These are phyloP conservation scores for Tenualosa ilisha DNA, from an alignment of 2,797 vertebrate genomes.

Conservation along the genomic window DNA sequence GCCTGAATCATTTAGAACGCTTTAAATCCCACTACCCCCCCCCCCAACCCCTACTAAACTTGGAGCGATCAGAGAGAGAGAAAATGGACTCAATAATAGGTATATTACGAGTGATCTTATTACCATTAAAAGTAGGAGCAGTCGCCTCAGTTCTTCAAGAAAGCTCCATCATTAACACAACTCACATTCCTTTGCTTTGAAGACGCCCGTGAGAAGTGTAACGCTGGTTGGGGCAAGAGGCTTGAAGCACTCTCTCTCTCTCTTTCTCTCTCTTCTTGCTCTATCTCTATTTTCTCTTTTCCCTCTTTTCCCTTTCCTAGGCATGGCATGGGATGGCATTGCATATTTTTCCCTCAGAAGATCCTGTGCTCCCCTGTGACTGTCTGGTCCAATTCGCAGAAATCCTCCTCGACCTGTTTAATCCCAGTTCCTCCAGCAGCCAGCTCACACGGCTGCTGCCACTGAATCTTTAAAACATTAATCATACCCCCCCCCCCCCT, in stretches of 20 bases:
- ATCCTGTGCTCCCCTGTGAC: slow-evolving; percentile 60
- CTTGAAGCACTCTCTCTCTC: slow-evolving; percentile 38
- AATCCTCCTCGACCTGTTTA: slow-evolving; percentile 46
- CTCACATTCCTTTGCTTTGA: slow-evolving; percentile 57
- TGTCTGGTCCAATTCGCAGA: slow-evolving; percentile 65
- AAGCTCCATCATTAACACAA: slow-evolving; percentile 65
- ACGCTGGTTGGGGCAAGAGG: slow-evolving; percentile 52
- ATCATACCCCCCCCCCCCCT: slow-evolving; percentile 28
- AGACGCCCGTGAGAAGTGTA: slow-evolving; percentile 53
- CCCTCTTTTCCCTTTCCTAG: slow-evolving; percentile 41
- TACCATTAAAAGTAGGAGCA: slow-evolving; percentile 42
- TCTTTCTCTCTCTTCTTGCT: background rate
- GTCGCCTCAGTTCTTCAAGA: slow-evolving; percentile 51
- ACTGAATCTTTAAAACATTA: slow-evolving; percentile 44
- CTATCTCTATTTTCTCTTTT: background rate
- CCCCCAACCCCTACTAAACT: background rate
- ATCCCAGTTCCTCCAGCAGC: slow-evolving; percentile 34
- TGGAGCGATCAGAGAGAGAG: slow-evolving; percentile 37
- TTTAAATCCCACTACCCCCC: background rate
- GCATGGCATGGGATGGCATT: slow-evolving; percentile 62
- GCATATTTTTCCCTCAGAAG: slow-evolving; percentile 57
- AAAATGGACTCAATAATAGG: slow-evolving; percentile 41
- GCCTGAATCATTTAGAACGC: background rate
- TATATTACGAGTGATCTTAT: slow-evolving; percentile 45
- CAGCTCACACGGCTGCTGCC: slow-evolving; percentile 16